A percentile compares a stretch with the other conserved stretches of the same genome.
phyloP scores from a whole-genome alignment of 1,140 invertebrate genomes.

The Listronotus oregonensis region DNA sequence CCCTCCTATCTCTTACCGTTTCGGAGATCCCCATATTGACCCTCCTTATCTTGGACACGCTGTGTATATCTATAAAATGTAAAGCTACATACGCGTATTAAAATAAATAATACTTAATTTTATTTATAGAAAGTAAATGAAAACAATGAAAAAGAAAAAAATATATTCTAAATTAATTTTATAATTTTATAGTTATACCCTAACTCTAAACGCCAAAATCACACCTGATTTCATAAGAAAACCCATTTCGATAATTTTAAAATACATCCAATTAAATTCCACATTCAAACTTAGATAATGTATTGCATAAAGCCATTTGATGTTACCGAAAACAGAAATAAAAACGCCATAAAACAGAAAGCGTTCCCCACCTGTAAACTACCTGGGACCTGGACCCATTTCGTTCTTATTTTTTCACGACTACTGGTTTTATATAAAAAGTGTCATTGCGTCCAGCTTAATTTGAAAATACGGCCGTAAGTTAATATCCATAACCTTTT shows the following conservation, averaged over 20 bases:
- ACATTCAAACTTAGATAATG: slow-evolving; percentile 41
- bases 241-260: slow-evolving; percentile 29
- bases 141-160: too few species aligned
- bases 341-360: slow-evolving; percentile 48
- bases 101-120: too few species aligned
- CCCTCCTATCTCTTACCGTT: too few species aligned
- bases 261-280: slow-evolving; percentile 38
- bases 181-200: too few species aligned
- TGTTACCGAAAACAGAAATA: slow-evolving; percentile 41
- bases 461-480: slow-evolving; percentile 52
- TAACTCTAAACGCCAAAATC: slow-evolving; percentile 14
- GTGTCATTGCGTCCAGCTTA: slow-evolving; percentile 50
- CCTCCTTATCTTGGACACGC: too few species aligned
- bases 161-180: too few species aligned
- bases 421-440: slow-evolving; percentile 56
- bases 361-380: slow-evolving; percentile 39
- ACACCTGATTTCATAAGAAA: slow-evolving; percentile 7
- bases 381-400: slow-evolving; percentile 35
- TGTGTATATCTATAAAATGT: too few species aligned
- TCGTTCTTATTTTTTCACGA: slow-evolving; percentile 49
- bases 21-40: too few species aligned
- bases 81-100: too few species aligned
- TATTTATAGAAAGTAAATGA: too few species aligned
- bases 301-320: slow-evolving; percentile 45
- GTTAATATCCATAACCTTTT: slow-evolving; percentile 40